A percentile compares a stretch with the other conserved stretches of the same genome.
Evolutionary conservation across 2,113 vertebrate genomes (phyloP).

Genomic region (Origma solitaria): DNA sequence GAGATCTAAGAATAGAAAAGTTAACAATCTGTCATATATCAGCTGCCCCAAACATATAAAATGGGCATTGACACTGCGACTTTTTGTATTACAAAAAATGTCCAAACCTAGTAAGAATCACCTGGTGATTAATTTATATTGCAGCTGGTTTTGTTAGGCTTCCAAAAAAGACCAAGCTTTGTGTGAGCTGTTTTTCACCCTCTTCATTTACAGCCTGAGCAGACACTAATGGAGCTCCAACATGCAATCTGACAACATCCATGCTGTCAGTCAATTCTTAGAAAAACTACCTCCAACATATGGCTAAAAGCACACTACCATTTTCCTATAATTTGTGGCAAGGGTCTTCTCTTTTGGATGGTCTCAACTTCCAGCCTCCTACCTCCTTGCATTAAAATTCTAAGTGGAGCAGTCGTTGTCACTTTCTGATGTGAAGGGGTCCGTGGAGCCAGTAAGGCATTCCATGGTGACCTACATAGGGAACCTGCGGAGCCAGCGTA

Average conservation of each 20-base stretch:
- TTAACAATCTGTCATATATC: background rate
- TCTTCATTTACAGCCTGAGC: background rate
- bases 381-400: background rate
- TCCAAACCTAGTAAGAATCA: background rate
- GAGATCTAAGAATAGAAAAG: background rate
- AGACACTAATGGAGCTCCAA: background rate
- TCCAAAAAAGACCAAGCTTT: background rate
- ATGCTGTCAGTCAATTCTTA: background rate
- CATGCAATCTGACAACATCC: background rate
- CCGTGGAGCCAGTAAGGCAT: background rate
- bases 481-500: background rate
- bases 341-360: background rate
- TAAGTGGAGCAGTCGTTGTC: background rate
- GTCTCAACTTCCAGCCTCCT: background rate
- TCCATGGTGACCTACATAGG: background rate
- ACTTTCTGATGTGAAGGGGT: background rate
- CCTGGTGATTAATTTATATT: slow-evolving; percentile 23
- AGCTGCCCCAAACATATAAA: background rate
- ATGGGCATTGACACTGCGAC: background rate
- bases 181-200: background rate
- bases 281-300: background rate
- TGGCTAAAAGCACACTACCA: background rate
- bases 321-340: background rate
- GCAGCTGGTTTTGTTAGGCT: background rate
- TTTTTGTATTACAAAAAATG: background rate